Conservation (phyloP, 2,113 vertebrate genomes). For the Rhinolophus sinicus region DNA sequence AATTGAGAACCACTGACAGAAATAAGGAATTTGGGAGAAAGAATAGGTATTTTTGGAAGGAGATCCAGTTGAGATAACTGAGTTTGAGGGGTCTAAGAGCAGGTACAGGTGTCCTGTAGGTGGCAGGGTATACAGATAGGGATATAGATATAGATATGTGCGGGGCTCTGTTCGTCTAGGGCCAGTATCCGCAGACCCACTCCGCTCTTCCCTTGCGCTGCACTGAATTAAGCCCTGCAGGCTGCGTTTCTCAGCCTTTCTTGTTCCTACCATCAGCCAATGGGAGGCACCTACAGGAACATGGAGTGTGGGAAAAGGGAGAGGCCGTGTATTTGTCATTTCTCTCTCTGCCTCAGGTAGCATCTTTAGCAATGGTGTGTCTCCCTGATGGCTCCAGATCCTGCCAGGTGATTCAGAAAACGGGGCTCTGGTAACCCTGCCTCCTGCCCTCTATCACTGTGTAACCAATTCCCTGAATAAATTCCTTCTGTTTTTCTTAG, state of each 20-base stretch:
- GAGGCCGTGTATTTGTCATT: neutral
- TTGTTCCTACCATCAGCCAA: neutral
- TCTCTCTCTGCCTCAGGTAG: neutral
- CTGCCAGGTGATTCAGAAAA: neutral
- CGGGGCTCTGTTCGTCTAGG: neutral
- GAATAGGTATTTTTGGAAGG: neutral
- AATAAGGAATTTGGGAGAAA: neutral
- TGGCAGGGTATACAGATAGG: neutral
- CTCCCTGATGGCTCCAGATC: fast-evolving
- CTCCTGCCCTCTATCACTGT: neutral
- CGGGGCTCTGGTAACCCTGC: neutral
- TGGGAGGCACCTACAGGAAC: neutral
- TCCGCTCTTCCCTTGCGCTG: neutral
- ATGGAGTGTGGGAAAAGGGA: neutral
- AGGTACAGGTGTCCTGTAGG: neutral
- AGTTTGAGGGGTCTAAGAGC: neutral
- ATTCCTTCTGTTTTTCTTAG: neutral
- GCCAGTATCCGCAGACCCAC: fast-evolving
- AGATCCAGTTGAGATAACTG: neutral
- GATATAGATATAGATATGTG: neutral
- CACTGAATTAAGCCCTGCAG: neutral
- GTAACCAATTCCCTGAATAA: neutral
- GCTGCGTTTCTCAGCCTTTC: neutral
- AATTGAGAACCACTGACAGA: neutral
- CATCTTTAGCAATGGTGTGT: neutral